Percentiles rank a stretch among this genome's conserved stretches.
Evolutionary conservation across 30 jellyfish, hydroid and myxozoan genomes (phyloP).

Genomic region (Hydractinia echinata): DNA sequence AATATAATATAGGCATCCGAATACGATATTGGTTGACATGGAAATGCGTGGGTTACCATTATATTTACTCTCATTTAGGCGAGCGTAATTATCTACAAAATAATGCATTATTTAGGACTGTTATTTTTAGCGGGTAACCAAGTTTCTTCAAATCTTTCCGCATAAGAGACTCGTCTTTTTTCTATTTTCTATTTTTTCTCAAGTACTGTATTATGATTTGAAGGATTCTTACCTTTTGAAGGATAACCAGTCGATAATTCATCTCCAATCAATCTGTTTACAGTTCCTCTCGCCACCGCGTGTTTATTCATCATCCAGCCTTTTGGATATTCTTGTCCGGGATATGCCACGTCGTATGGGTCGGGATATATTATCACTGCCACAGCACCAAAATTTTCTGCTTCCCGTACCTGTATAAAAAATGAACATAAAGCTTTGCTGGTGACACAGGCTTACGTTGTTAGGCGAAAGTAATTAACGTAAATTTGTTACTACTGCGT

Average conservation of each 20-base stretch:
- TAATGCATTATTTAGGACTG: neutral
- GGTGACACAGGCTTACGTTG: too few species aligned
- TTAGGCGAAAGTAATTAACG: too few species aligned
- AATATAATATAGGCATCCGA: constrained; percentile 54
- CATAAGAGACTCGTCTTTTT: too few species aligned
- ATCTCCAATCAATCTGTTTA: constrained; percentile 83
- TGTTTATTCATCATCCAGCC: constrained; percentile 76
- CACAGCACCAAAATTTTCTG: constrained; percentile 59
- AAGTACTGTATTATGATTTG: too few species aligned
- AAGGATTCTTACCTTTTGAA: constrained; percentile 56
- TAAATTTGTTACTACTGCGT: too few species aligned
- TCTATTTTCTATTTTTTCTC: too few species aligned
- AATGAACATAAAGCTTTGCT: too few species aligned
- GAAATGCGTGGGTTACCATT: constrained; percentile 64
- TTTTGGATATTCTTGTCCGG: constrained; percentile 63
- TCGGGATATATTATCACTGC: constrained; percentile 77
- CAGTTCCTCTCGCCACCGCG: constrained; percentile 85
- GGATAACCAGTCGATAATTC: constrained; percentile 96
- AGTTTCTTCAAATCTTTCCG: too few species aligned
- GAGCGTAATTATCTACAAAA: constrained; percentile 69
- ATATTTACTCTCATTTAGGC: constrained; percentile 43
- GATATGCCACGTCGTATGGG: constrained; percentile 58
- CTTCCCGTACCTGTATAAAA: constrained; percentile 46
- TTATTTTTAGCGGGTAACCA: too few species aligned
- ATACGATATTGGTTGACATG: constrained; percentile 87